Percentiles rank a stretch among this genome's conserved stretches.
These are phyloP conservation scores for Lytechinus variegatus DNA, from an alignment of 35 echinoderm and acorn worm species.

Conservation along the genomic window DNA sequence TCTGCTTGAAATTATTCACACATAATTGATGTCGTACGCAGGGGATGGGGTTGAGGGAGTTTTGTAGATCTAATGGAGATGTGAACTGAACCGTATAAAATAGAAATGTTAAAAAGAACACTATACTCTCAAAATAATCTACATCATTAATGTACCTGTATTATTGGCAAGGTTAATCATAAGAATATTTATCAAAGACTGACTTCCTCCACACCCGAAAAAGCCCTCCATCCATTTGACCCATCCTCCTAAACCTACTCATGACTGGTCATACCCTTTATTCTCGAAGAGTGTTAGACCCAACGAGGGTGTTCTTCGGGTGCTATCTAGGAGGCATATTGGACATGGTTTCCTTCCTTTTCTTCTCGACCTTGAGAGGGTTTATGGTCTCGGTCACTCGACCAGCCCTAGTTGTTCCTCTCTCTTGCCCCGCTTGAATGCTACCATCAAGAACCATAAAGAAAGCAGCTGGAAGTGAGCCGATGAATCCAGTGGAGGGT, in stretches of 20 bases:
- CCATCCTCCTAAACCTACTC: neutral
- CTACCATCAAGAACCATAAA: neutral
- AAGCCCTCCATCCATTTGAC: neutral
- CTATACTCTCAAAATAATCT: too few relatives aligned
- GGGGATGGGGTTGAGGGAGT: too few relatives aligned
- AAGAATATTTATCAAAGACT: too few relatives aligned
- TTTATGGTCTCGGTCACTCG: slow-evolving; percentile 31
- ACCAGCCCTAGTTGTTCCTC: slow-evolving; percentile 45
- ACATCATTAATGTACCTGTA: too few relatives aligned
- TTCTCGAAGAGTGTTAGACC: neutral
- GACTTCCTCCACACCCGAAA: too few relatives aligned
- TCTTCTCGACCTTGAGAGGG: slow-evolving; percentile 39
- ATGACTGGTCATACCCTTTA: neutral
- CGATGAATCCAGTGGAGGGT: neutral
- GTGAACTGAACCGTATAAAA: neutral
- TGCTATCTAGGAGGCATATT: slow-evolving; percentile 33
- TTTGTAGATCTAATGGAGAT: neutral
- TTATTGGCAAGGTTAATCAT: too few relatives aligned
- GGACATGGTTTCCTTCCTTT: neutral
- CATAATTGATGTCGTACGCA: too few relatives aligned
- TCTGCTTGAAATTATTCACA: too few relatives aligned
- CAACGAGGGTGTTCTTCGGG: neutral
- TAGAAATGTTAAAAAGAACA: too few relatives aligned
- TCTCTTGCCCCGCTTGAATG: slow-evolving; percentile 5
- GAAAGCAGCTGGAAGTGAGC: neutral